phyloP scores from a whole-genome alignment of 2,113 vertebrate species.

The Sylvia atricapilla region DNA sequence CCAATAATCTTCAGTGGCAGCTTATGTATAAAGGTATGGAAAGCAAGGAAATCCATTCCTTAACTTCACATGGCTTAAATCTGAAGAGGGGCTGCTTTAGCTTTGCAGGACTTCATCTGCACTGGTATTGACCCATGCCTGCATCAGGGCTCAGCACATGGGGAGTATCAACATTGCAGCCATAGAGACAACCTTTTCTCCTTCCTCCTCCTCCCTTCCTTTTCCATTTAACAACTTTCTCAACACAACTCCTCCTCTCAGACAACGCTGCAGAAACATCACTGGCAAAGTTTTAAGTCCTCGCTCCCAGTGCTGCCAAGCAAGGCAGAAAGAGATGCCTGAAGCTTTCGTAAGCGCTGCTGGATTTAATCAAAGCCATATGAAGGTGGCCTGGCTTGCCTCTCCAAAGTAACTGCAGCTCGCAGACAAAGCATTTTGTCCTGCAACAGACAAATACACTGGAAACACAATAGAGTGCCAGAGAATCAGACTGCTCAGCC shows the following conservation, averaged over 20 bases:
- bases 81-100: background rate
- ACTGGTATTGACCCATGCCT: background rate
- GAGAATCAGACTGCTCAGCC: background rate
- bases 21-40: background rate
- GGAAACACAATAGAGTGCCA: background rate
- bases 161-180: background rate
- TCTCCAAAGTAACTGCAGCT: background rate
- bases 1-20: background rate
- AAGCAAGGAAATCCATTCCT: background rate
- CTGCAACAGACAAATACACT: background rate
- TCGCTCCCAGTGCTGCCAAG: background rate
- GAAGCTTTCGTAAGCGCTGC: background rate
- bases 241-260: accelerated
- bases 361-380: conserved; percentile 1
- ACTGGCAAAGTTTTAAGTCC: background rate
- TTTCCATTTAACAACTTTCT: background rate
- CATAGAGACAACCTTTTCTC: background rate
- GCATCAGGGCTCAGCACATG: background rate
- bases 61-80: background rate
- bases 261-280: background rate
- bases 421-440: background rate
- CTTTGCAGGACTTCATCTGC: background rate
- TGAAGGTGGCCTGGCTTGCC: background rate
- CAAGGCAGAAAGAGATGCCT: background rate
- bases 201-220: background rate